Base-by-base conservation (phyloP, 2,888 invertebrate species). In the Plebejus melissa region DNA sequence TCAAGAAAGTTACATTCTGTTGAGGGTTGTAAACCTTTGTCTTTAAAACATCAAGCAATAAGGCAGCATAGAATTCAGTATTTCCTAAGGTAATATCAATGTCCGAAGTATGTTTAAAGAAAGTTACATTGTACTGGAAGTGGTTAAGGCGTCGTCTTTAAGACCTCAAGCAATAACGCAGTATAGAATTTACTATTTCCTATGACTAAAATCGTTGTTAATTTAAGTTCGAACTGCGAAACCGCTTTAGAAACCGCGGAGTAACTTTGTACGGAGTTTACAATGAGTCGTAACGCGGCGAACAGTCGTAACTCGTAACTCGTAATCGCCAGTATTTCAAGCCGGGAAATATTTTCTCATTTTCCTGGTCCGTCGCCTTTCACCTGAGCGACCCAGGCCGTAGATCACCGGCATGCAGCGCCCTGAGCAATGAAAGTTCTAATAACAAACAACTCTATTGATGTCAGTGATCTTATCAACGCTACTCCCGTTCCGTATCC, bases 371-470 rank as follows among this genome's bases (percentile, higher is more conserved):
- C 76, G 13, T 74, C 57, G 78, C 77, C 80, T 80, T 80, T 80
- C 80, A 77, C 79, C 76, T 77, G 65, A 28, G 72, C 71, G 78
- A 77, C 58, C 75, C 36, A 13, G 16, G 65, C 65, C 74, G 78
- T 78, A 78, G 78, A 77, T 79, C 79, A 83, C 84, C 85, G 85
- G 81, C 77, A 78, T 80, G 74, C 76, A 81, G 82, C 79, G 85
- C 89, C 87, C 76, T 78, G 77, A 87, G 90, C 84, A 77, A 86
- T 82, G 89, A 88, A 89, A 90, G 88, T 86, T 78, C 80, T 79
- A 79, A 80, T 80, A 54, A 83, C 81, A 82, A 82, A 84, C 80
- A 79, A 76, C 74, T 82, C 78, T 80, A 80, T 82, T 79, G 81
- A 84, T 80, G 79, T 78, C 78, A 77, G 74, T 76, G 79, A 79